A percentile compares a stretch with the other conserved stretches of the same genome.
Conservation (phyloP, 2,113 vertebrate genomes). For the Platysteira castanea region DNA sequence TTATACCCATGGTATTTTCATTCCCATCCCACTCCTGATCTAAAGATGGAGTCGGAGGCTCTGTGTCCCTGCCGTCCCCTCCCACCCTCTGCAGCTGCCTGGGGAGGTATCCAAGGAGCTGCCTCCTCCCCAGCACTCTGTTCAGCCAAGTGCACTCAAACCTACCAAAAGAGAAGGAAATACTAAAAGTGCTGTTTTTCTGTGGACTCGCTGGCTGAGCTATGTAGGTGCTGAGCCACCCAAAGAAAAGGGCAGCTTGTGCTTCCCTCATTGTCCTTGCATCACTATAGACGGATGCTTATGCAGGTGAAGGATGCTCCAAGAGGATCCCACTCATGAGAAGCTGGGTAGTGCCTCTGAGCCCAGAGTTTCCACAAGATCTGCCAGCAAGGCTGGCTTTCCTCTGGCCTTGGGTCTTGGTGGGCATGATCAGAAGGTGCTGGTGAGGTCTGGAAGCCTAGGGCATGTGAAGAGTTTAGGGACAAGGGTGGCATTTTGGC, state of each 20-base stretch:
- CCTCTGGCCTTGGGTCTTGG: neutral
- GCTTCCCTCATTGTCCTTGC: neutral
- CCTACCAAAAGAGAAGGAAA: neutral
- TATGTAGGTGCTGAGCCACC: neutral
- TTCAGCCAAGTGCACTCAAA: neutral
- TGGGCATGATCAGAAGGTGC: neutral
- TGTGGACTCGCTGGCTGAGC: neutral
- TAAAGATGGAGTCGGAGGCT: slow-evolving; percentile 38
- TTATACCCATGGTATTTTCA: slow-evolving; percentile 7
- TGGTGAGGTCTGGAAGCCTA: neutral
- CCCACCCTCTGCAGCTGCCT: slow-evolving; percentile 8
- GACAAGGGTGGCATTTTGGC: neutral
- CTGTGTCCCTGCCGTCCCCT: neutral
- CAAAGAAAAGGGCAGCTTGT: neutral
- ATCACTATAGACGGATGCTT: neutral
- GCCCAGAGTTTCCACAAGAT: neutral
- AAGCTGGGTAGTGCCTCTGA: neutral
- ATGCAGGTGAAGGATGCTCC: neutral
- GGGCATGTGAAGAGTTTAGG: neutral
- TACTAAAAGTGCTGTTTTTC: neutral
- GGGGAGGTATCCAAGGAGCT: slow-evolving; percentile 12
- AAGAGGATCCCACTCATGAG: neutral
- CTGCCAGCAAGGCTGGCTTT: neutral
- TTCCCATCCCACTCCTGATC: slow-evolving; percentile 34
- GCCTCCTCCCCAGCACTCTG: neutral